Base-by-base conservation (phyloP, 1,140 invertebrate species). In the Lordiphosa mommai region DNA sequence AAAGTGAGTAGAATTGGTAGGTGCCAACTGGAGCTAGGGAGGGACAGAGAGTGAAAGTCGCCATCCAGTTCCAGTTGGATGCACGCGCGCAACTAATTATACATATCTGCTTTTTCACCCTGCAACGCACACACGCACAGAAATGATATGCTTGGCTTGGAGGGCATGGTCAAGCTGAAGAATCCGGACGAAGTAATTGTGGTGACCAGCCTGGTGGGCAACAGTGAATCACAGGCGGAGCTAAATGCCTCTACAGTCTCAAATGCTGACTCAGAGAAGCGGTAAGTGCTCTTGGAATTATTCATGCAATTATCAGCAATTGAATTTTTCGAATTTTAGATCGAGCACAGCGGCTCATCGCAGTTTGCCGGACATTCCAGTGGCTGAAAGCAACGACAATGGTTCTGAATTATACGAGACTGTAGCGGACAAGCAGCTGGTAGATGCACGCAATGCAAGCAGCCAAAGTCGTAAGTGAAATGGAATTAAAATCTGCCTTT, bases 391-490 rank as follows among this genome's bases (percentile, higher is more conserved):
- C 10, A 90, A 90, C 61, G 91, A 92, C 43, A 92, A 92, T 76
- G 91, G 91, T 14, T 93, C 92, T 0, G 93, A 93, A 63, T 84
- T 93, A 7, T 93, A 93, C 72, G 93, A 93, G 10, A 93, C 93
- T 5, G 92, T 94, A n/a, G 91, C 91, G 10, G 92, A 92, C 53
- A 91, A 91, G 89, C 64, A 72, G 34, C 41, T 86, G n/a, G 47
- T 71, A 12, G 87, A 89, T 87, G 85, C 53, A 13, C 59, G 69
- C 32, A 80, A 85, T 47, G 51, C 61, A 3, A 64, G 74, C 6
- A 73, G 66, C 33, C 79, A 87, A 61, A 89, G 86, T 53, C 88
- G 87, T 89, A 67, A 43, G 87, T 67, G 4, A 20, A 17, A 10
- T 23, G 0, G 0, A 20, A 8, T 6, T 41, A 12, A 23, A 3